A percentile compares a stretch with the other conserved stretches of the same genome.
These are phyloP conservation scores for Perca fluviatilis DNA, from an alignment of 2,113 vertebrate genomes.

Conservation along the genomic window DNA sequence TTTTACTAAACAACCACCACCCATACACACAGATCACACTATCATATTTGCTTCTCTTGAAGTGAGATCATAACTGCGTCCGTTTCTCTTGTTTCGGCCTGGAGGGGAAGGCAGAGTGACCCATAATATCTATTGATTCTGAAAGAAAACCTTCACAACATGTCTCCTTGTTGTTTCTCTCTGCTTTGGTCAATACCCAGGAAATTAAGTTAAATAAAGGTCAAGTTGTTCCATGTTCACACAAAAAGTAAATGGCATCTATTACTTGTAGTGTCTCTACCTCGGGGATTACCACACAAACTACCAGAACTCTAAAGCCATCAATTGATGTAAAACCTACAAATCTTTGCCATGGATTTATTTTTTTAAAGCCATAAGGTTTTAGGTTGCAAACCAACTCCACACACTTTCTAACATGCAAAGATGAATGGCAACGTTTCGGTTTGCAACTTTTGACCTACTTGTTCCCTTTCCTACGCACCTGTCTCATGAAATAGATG, in stretches of 20 bases:
- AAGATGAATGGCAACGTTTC: too few relatives aligned
- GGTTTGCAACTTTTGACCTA: too few relatives aligned
- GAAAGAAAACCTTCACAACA: slow-evolving; percentile 24
- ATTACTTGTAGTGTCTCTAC: neutral
- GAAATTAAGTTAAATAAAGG: slow-evolving; percentile 51
- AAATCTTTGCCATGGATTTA: neutral
- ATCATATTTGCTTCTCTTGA: slow-evolving; percentile 27
- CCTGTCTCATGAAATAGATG: too few relatives aligned
- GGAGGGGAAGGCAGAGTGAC: neutral
- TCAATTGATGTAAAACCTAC: neutral
- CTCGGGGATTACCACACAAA: neutral
- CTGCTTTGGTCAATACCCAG: slow-evolving; percentile 30
- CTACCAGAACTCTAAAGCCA: neutral
- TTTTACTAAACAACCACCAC: neutral
- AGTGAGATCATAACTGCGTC: slow-evolving; percentile 9
- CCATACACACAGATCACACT: neutral
- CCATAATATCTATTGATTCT: slow-evolving; percentile 45
- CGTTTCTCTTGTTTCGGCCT: slow-evolving; percentile 22
- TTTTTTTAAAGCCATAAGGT: neutral
- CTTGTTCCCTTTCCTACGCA: too few relatives aligned
- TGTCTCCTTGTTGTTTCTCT: slow-evolving; percentile 19
- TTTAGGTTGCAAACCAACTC: neutral
- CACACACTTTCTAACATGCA: too few relatives aligned
- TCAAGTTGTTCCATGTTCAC: slow-evolving; percentile 20
- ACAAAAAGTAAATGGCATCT: neutral